Evolutionary conservation across 1,140 invertebrate species (phyloP), one percentile per base, ranked within the genome.

Genomic region (Drosophila bocki): DNA sequence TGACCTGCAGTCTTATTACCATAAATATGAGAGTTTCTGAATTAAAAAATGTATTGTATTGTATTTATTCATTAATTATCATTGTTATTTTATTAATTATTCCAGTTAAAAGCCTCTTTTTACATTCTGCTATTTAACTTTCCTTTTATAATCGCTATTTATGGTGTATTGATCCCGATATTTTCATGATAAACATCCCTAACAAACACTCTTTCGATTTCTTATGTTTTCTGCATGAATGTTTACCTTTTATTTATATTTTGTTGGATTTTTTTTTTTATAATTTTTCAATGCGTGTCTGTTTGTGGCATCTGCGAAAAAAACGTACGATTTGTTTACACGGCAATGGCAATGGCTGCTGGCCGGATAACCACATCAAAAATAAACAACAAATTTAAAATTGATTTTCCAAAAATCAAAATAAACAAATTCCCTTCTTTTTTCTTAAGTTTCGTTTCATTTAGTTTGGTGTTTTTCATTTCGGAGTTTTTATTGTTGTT

Each of bases 371-470:
- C 84, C 85, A 90, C 85, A 90, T 87, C 80, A 81, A 90, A 88
- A 88, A 88, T 90, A 90, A 88, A 80, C 72, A 82, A 64, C 51
- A 67, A 82, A 80, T 84, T 78, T 70, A 71, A 88, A 88, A 88
- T 88, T 88, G 84, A 88, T 88, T 88, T 87, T 84, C 59, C 75
- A 81, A 90, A 86, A 75, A 80, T 90, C 78, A 81, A 88, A 88
- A 88, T 88, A 88, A 88, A 88, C 84, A 84, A 75, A 78, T 65
- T 60, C 56, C 48, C 59, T 45, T 22, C 22, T 68, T 39, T 44
- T 37, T 35, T 51, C 11, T 15, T 7, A 51, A 62, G 15, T 65
- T 84, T 79, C 77, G 47, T 75, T 70, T 63, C 67, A 56, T 48
- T 57, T 67, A 45, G 32, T 47, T 47, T 56, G 39, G 53, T 75